Evolutionary conservation across 2,113 vertebrate species (phyloP).

Genomic region (Leptobrachium leishanense): DNA sequence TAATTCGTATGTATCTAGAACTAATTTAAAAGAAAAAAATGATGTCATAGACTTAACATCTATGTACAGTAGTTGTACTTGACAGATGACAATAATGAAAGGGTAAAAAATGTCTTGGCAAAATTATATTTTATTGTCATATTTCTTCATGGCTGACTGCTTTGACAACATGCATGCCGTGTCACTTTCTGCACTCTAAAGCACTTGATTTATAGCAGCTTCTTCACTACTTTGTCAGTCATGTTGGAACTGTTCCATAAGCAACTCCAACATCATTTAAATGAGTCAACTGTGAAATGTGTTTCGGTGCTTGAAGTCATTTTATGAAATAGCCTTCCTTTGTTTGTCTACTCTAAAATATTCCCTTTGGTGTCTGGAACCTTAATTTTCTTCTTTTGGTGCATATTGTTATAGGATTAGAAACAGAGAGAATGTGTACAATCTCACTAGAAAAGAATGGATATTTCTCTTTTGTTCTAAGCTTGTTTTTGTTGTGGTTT

Average conservation of each 20-base stretch:
- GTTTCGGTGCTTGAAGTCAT: neutral
- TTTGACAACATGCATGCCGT: neutral
- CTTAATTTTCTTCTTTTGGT: no score
- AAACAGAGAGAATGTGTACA: no score
- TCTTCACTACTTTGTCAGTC: neutral
- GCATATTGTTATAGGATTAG: no score
- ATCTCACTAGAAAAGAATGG: no score
- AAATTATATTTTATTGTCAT: slow-evolving; percentile 2
- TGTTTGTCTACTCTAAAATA: neutral
- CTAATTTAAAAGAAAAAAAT: neutral
- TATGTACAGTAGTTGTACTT: neutral
- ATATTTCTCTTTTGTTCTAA: no score
- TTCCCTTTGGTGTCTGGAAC: neutral
- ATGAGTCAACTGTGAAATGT: neutral
- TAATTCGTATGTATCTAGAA: neutral
- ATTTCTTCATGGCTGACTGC: neutral
- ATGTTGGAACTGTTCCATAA: slow-evolving; percentile 1
- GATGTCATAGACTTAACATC: neutral
- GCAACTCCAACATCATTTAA: neutral
- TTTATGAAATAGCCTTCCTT: neutral
- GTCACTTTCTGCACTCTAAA: neutral
- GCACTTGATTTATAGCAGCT: neutral
- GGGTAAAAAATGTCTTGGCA: neutral
- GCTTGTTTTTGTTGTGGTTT: no score
- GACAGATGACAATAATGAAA: neutral